Percentiles rank a stretch among this genome's conserved stretches.
Conservation (phyloP, 2,888 invertebrate genomes). For the Harpagoxenus sublaevis region DNA sequence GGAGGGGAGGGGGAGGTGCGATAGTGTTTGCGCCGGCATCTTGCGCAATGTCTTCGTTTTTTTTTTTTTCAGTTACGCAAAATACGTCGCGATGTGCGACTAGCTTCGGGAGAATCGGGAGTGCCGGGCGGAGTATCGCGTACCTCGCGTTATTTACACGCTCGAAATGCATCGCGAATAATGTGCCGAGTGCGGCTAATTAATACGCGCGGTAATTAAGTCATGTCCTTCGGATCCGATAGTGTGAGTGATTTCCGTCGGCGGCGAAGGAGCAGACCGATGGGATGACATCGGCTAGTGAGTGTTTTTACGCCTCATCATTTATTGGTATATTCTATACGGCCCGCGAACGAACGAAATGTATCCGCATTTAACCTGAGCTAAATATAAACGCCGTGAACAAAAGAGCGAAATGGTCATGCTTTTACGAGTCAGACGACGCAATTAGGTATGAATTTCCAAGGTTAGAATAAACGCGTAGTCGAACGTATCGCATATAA, state of each 20-base stretch:
- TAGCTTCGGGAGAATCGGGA: not conserved
- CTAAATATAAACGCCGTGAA: slow-evolving; percentile 12
- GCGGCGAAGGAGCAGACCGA: not conserved
- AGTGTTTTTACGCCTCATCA: not conserved
- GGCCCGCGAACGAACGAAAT: not conserved
- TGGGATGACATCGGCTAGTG: not conserved
- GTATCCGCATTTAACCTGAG: slow-evolving; percentile 15
- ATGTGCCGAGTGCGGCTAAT: slow-evolving; percentile 11
- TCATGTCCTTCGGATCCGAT: not conserved
- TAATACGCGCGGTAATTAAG: slow-evolving; percentile 21
- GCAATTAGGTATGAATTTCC: not conserved
- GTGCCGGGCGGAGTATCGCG: not conserved
- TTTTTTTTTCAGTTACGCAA: too few relatives aligned
- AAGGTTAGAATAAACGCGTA: not conserved
- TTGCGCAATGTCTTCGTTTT: not conserved
- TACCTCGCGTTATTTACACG: not conserved
- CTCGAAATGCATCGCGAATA: not conserved
- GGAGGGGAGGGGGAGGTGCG: too few relatives aligned
- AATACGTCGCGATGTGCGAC: too few relatives aligned
- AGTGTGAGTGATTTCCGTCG: not conserved
- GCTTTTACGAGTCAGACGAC: slow-evolving; percentile 16
- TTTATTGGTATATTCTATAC: not conserved
- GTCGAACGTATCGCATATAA: not conserved
- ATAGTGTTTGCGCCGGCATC: not conserved
- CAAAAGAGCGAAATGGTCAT: slow-evolving; percentile 3